Evolutionary conservation across 2,888 invertebrate species (phyloP), one percentile per base, ranked within the genome.

Genomic region (Leptothorax acervorum): DNA sequence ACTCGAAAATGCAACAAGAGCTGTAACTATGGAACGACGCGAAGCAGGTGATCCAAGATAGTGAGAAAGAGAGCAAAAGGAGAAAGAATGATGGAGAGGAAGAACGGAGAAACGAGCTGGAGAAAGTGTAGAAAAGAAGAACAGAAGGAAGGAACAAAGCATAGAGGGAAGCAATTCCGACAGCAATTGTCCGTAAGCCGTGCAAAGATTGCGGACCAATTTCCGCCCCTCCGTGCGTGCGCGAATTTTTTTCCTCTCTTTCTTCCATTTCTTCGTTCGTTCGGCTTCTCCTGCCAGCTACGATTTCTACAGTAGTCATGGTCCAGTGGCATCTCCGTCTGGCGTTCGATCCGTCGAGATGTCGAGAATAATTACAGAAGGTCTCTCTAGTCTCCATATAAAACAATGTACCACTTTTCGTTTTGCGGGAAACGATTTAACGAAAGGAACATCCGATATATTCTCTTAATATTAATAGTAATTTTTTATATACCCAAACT

Each of bases 111-210:
- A 63, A 71, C 55, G 79, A 70, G 66, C 28, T 31, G 55, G 63
- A 85, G 60, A 78, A 76, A 75, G 85, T 75, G 78, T 48, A 78
- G 84, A 51, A 74, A 71, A 71, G 74, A 73, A 71, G 83, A 65
- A 70, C 63, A 57, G 85, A 83, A 51, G 71, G 75, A 85, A 85
- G 66, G 71, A 78, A 84, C 48, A 85, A 81, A 81, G 73, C 78
- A 83, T 73, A 68, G 73, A 68, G 79, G 88, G 83, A 92, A 89
- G 90, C 92, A 92, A 92, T 92, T 90, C 92, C 91, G 86, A 85
- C 87, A 90, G 94, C 93, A 93, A 93, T 93, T 93, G 92, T 92
- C 92, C 91, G 91, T 92, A 89, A 92, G 91, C 90, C 88, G 90
- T 82, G 90, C 90, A 92, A 92, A 92, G 92, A 93, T 93, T 91